Evolutionary conservation across 2,797 vertebrate genomes (phyloP), one percentile per base, ranked within the genome.

Genomic region (Ptychobarbus kaznakovi): DNA sequence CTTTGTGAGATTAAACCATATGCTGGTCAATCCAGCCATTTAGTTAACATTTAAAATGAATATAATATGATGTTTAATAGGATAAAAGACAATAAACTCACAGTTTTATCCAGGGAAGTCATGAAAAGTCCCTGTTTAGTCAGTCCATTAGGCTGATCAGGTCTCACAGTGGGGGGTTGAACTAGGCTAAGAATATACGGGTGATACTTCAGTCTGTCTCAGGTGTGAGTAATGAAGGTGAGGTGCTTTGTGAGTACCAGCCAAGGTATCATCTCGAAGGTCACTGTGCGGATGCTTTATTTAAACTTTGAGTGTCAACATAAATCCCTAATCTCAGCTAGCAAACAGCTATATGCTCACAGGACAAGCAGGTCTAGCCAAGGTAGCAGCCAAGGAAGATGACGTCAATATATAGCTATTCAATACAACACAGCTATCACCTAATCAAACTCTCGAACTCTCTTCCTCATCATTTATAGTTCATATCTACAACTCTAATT

Each of bases 241-340:
- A 35, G 42, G n/a, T 38, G 46, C 63, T 79, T 72, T 13, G 10
- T 40, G 35, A 35, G 58, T 65, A 35, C 73, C n/a, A 46, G 61
- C 11, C 18, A n/a, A 82, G 53, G 44, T 72, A 74, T 28, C 16
- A 3, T 18, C n/a, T 46, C 13, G 51, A 75, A 63, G 74, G 79
- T 80, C 61, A 66, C 46, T 42, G 68, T 73, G 73, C 1, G 63
- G 32, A 79, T 80, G 44, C 76, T 38, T 81, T 75, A 85, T 75
- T 91, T 88, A 86, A 89, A 88, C 83, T 25, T 28, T 38, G 42
- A 56, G 63, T 80, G 49, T 81, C 77, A 74, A 61, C 86, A 49
- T 88, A 88, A 88, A 90, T 89, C 84, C 75, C 42, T 89, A 84
- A 88, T 89, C 86, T 89, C 83, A 18, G 61, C 72, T 80, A 70